Base-by-base conservation (phyloP, 1,140 invertebrate species). In the Drosophila trapezifrons region DNA sequence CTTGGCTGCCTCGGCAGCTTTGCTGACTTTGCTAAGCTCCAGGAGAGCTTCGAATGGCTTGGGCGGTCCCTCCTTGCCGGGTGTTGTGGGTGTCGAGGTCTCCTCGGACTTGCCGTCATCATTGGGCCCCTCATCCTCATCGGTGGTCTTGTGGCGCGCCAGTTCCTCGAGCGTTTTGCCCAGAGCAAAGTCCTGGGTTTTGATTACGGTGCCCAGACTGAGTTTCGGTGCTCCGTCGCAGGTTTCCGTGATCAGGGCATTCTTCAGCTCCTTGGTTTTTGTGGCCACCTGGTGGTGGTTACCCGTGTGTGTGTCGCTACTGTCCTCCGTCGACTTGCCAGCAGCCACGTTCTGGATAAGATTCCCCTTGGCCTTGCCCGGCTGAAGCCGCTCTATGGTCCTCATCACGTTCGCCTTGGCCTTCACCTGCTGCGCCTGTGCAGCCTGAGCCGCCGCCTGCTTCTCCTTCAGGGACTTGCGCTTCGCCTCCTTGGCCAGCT, bases 341-440 rank as follows among this genome's bases (percentile, higher is more conserved):
- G 93, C 93, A 63, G 92, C 87, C 71, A 93, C 93, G 65, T 93
- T 93, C 59, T 93, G 92, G 17, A 97, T 92, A n/a, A 97, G 93
- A 93, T 97, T 97, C 2, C 96, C 96, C 92, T 97, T 97, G 75
- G 96, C 95, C 93, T 97, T 96, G 5, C 96, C 96, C 9, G 96
- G 96, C 80, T 97, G 96, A 22, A 97, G 91, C 45, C 96, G 93
- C 65, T 97, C 96, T 60, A 97, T 97, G 2, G 96, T 97, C 69
- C 96, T 93, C 91, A 97, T 96, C 54, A 96, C 93, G 92, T 97
- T 96, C 78, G 95, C 93, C 87, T 95, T 94, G 90, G 94, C 94
- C 9, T 93, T 79, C 8, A 83, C 74, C 58, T 91, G 91, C 52
- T 84, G 80, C 4, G 85, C 85, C n/a, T 84, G 85, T 0, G 76